Base-by-base conservation (phyloP, 1,140 invertebrate genomes). In the Asobara japonica region DNA sequence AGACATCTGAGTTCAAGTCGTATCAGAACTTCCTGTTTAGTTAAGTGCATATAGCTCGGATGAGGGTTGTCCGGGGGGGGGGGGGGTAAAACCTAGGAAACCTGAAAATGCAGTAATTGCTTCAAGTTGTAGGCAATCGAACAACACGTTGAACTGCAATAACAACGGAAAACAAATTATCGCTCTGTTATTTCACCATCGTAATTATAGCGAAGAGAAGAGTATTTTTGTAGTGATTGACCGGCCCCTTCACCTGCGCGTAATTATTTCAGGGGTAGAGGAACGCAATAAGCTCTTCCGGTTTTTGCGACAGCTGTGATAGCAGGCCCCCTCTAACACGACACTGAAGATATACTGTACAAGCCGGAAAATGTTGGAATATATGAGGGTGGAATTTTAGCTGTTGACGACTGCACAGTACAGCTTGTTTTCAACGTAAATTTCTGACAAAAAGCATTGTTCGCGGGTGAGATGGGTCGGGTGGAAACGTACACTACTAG, bases 361-460 rank as follows among this genome's bases (percentile, higher is more conserved):
- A 18, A 25, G 22, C 20, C 2, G 1, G 10, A 56, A 56, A 56
- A 22, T 13, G 51, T 56, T 56, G 0, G 51, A 56, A 27, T 56
- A 25, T 8, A 3, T 27, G 51, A 56, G 22, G 51, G 51, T 22
- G 22, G 51, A 56, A 56, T 25, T 51, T 51, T 20, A 51, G 45
- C 2, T 51, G 45, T 18, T 51, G n/a, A 51, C 45, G 45, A 10
- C n/a, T 38, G 36, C 7, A 38, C 36, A n/a, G 41, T 16, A 45
- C 41, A 45, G 7, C 10, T 51, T 51, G 20, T 22, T 45, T 56
- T 56, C 22, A 56, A 25, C 51, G 22, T 56, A 56, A 27, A 56
- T 25, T 25, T 56, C 51, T 56, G 51, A 25, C 20, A 56, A 56
- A 56, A 56, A 56, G 51, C 3, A 56, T 56, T 56, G 51, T 27